Evolutionary conservation across 2,113 vertebrate species (phyloP).

Genomic region (Gnathonemus echidnorhynchus): DNA sequence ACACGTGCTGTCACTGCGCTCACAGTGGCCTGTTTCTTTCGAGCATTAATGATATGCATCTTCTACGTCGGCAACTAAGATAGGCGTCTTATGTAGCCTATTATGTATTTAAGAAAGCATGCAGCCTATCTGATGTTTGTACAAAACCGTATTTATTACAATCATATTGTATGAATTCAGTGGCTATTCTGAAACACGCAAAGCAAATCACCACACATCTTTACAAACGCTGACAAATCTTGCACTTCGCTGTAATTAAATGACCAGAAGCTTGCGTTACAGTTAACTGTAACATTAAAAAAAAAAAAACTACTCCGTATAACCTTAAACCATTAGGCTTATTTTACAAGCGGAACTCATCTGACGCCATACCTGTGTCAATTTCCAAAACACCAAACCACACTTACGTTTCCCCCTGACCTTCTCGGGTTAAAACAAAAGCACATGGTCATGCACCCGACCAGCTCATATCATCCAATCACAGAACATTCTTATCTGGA

Average conservation of each 20-base stretch:
- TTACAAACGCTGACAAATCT: neutral
- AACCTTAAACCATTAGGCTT: neutral
- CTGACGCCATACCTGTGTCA: neutral
- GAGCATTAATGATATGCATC: neutral
- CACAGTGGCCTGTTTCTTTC: neutral
- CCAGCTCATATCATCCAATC: neutral
- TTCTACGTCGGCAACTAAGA: neutral
- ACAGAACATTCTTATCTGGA: neutral
- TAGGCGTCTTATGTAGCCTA: neutral
- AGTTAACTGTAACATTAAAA: neutral
- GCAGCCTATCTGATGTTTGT: neutral
- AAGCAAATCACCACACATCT: neutral
- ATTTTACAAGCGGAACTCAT: neutral
- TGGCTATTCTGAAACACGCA: neutral
- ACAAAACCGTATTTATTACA: neutral
- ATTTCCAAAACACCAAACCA: neutral
- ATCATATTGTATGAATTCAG: neutral
- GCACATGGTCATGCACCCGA: neutral
- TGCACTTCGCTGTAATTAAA: neutral
- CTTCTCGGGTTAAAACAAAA: neutral
- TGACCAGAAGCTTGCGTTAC: neutral
- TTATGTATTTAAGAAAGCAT: neutral
- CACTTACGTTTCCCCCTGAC: neutral
- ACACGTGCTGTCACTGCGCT: neutral
- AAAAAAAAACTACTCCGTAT: neutral